Evolutionary conservation across 2,888 invertebrate genomes (phyloP).

Genomic region (Drosophila longiperda): DNA sequence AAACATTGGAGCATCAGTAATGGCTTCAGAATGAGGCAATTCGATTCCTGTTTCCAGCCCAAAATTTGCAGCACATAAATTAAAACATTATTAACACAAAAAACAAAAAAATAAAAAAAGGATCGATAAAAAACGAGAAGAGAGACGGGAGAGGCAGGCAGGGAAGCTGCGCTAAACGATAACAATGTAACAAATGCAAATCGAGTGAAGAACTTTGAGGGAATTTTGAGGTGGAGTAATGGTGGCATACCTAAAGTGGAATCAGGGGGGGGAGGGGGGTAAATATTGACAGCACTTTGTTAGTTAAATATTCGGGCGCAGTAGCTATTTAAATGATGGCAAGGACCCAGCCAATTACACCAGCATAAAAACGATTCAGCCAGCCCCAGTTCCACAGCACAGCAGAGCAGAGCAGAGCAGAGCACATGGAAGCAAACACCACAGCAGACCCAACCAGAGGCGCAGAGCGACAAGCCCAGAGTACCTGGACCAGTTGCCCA

Average conservation of each 20-base stretch:
- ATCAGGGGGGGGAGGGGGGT: neutral
- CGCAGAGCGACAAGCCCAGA: slow-evolving; percentile 9
- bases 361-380: slow-evolving; percentile 62
- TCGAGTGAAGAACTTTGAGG: slow-evolving; percentile 21
- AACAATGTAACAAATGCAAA: slow-evolving; percentile 61
- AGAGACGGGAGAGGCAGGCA: neutral
- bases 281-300: slow-evolving; percentile 66
- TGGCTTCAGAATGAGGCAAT: slow-evolving; percentile 34
- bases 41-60: slow-evolving; percentile 32
- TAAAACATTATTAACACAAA: slow-evolving; percentile 67
- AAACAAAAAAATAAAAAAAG: neutral
- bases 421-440: slow-evolving; percentile 55
- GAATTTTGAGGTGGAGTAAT: neutral
- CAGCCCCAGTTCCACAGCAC: slow-evolving; percentile 1
- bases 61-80: slow-evolving; percentile 66
- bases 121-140: neutral
- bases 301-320: slow-evolving; percentile 73
- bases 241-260: neutral
- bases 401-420: slow-evolving; percentile 15
- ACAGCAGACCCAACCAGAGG: neutral
- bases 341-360: slow-evolving; percentile 64
- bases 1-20: slow-evolving; percentile 29
- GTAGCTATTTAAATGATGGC: slow-evolving; percentile 77
- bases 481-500: slow-evolving; percentile 12
- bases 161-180: neutral